These are phyloP conservation scores for Oscheius onirici DNA, from an alignment of 2,888 invertebrate genomes.

Conservation along the genomic window DNA sequence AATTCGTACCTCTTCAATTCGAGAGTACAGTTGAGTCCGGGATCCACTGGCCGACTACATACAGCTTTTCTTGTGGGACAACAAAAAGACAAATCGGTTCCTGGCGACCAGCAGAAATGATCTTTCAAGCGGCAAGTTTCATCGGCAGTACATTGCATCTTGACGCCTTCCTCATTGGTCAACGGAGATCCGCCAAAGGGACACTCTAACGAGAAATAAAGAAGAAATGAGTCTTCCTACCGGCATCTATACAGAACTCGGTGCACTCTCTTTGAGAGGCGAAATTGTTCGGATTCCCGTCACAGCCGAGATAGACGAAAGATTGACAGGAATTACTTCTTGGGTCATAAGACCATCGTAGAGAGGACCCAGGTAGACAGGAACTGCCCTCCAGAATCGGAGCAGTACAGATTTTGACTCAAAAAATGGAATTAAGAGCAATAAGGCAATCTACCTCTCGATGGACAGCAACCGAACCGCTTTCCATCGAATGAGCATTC, in stretches of 20 bases:
- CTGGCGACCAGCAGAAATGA: constrained; percentile 24
- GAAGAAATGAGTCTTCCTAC: constrained; percentile 18
- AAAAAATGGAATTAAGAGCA: constrained; percentile 4
- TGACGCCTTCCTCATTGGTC: neutral
- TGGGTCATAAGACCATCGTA: constrained; percentile 79
- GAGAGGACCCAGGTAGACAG: constrained; percentile 78
- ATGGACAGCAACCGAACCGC: constrained; percentile 60
- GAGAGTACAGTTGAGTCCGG: constrained; percentile 21
- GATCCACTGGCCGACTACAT: constrained; percentile 1
- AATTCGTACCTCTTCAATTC: constrained; percentile 5
- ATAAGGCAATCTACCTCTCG: constrained; percentile 38
- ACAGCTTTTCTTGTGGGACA: constrained; percentile 20
- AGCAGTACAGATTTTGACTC: constrained; percentile 44
- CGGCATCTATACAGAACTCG: constrained; percentile 55
- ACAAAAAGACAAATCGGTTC: neutral
- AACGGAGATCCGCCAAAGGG: constrained; percentile 19
- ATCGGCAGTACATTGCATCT: constrained; percentile 6
- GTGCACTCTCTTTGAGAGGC: constrained; percentile 49
- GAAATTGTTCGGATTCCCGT: constrained; percentile 66
- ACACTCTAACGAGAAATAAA: constrained; percentile 1
- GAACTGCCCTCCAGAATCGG: constrained; percentile 33
- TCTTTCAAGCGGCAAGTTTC: constrained; percentile 4
- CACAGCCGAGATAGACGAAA: constrained; percentile 62
- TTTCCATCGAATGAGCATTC: constrained; percentile 62
- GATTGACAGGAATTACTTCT: constrained; percentile 47